Evolutionary conservation across 2,888 invertebrate genomes (phyloP), one percentile per base, ranked within the genome.

Genomic region (Lacanobia wlatinum): DNA sequence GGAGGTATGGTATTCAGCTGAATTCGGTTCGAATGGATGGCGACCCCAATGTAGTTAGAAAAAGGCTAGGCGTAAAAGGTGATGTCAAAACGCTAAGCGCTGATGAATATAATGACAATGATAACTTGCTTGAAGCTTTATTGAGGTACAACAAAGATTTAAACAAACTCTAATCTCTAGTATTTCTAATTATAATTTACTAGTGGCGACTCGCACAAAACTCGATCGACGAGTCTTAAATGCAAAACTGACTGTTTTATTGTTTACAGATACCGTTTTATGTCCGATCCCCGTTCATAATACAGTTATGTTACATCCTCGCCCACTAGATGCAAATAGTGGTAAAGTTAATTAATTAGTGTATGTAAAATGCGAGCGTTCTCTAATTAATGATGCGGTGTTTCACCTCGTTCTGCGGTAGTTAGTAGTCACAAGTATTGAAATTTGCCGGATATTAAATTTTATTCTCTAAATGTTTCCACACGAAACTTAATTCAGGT

Each of bases 291-390:
- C 50, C 82, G 59, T 82, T 64, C 50, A 55, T 52, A 67, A 79
- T 70, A 79, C 77, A 70, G 78, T 76, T 81, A 78, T 18, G 14
- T 52, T 70, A 70, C 53, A 66, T 66, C 50, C 62, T 66, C 53
- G 40, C n/a, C 48, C 63, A 69, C 75, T 52, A 56, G 58, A 52
- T 66, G 48, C 52, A 65, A 58, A 80, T 75, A 21, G 23, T 75
- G n/a, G 61, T 48, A 58, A 69, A 61, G 58, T 68, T 34, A 50
- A 80, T 79, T 72, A 75, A 78, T 80, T 52, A 46, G 50, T 28
- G 66, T 46, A 56, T n/a, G n/a, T 66, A 55, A 78, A 70, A 78
- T 81, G 56, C 61, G 62, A 62, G 43, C 48, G 52, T 14, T n/a
- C 48, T 10, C 18, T 80, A 80, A 69, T 69, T 60, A 60, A 56